Conservation (phyloP, 2,888 invertebrate genomes). For the Dexiosoma caninum region DNA sequence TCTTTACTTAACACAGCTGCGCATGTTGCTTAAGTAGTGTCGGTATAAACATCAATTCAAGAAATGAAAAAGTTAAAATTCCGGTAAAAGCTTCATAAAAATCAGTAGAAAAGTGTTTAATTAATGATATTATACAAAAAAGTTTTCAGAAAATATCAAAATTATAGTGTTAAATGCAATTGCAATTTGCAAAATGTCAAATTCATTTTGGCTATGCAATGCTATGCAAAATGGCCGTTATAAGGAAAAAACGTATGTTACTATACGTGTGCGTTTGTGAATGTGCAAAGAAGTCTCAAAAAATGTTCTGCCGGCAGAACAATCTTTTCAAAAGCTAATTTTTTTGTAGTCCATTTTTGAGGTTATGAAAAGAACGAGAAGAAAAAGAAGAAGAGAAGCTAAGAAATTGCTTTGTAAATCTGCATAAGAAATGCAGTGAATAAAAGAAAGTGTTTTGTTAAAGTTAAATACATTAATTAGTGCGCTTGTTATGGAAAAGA, state of each 20-base stretch:
- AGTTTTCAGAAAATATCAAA: neutral
- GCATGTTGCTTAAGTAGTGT: neutral
- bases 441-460: no score
- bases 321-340: neutral
- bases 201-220: neutral
- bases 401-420: no score
- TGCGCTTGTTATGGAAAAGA: no score
- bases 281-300: neutral
- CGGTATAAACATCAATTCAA: neutral
- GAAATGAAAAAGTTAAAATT: neutral
- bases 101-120: slow-evolving; percentile 3
- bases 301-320: neutral
- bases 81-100: neutral
- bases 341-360: neutral
- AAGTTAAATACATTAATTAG: no score
- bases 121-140: neutral
- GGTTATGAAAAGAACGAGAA: no score
- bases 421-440: no score
- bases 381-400: no score
- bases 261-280: neutral
- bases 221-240: neutral
- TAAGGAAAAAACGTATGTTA: neutral
- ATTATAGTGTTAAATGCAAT: neutral
- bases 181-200: neutral
- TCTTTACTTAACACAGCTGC: neutral